A percentile compares a stretch with the other conserved stretches of the same genome.
These are phyloP conservation scores for Cyanoramphus novaezelandiae DNA, from an alignment of 2,113 vertebrate species.

Conservation along the genomic window DNA sequence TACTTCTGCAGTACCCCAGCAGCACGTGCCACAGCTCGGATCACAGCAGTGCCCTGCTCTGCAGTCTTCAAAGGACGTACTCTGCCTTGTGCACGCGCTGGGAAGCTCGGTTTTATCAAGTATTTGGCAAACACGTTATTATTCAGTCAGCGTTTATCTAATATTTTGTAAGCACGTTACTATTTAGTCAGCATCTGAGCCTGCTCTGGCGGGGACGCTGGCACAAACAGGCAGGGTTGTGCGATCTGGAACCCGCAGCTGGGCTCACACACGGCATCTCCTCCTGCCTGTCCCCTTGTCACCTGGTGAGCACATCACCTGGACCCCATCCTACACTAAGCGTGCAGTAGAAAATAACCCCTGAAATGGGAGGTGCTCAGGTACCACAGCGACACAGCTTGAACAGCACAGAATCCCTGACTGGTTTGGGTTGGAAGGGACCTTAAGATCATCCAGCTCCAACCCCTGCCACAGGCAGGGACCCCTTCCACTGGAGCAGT, in stretches of 20 bases:
- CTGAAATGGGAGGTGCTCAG: background rate
- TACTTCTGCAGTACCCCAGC: accelerated
- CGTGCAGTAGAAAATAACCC: background rate
- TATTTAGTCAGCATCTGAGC: background rate
- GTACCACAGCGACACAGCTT: background rate
- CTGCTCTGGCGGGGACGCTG: background rate
- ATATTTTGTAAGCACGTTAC: background rate
- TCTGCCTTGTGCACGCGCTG: background rate
- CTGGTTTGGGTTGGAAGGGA: background rate
- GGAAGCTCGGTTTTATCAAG: background rate
- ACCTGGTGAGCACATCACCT: background rate
- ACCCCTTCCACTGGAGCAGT: background rate
- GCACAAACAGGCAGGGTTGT: background rate
- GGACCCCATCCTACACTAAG: background rate
- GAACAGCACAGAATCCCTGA: background rate
- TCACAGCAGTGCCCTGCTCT: accelerated
- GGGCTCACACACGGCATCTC: background rate
- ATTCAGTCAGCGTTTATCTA: background rate
- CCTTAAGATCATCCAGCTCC: background rate
- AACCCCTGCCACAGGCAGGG: background rate
- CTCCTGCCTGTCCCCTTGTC: background rate
- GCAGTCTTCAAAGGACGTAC: background rate
- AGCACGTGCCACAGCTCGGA: accelerated
- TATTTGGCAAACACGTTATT: background rate
- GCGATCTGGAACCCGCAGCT: background rate